Conservation (phyloP, 92 coral and sea anemone genomes). For the Palythoa caribaeorum region DNA sequence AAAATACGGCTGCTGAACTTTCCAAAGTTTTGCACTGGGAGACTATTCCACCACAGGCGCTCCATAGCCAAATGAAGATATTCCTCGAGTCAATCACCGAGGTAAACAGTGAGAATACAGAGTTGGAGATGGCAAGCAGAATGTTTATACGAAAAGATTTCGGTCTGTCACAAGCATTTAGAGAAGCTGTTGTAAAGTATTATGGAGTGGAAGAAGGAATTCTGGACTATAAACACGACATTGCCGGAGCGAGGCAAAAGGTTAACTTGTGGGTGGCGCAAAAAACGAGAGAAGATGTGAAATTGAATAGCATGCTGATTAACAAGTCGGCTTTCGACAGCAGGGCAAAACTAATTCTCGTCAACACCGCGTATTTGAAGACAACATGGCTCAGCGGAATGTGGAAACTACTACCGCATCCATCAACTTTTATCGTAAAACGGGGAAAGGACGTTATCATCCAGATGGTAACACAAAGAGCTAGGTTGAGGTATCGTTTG, state of each 20-base stretch:
- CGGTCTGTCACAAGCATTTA: conserved; percentile 38
- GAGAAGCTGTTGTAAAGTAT: conserved; percentile 39
- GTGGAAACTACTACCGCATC: conserved; percentile 24
- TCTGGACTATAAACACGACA: conserved; percentile 31
- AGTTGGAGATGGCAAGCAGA: conserved; percentile 41
- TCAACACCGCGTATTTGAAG: conserved; percentile 29
- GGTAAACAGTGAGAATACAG: background rate
- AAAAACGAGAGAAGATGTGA: conserved; percentile 27
- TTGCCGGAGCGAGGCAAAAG: conserved; percentile 21
- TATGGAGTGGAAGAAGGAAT: conserved; percentile 37
- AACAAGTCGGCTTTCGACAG: conserved; percentile 29
- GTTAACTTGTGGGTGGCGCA: conserved; percentile 27
- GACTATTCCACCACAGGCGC: conserved; percentile 29
- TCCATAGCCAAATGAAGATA: conserved; percentile 41
- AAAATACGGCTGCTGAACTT: conserved; percentile 25
- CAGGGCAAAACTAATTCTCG: conserved; percentile 25
- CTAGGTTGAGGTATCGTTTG: conserved; percentile 29
- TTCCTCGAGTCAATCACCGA: conserved; percentile 23
- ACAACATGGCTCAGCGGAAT: conserved; percentile 30
- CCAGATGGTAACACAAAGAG: conserved; percentile 31
- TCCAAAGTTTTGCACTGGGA: conserved; percentile 34
- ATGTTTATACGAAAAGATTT: conserved; percentile 39
- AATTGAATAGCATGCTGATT: background rate
- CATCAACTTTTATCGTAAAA: conserved; percentile 7
- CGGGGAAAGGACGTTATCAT: conserved; percentile 36